Percentiles rank a stretch among this genome's conserved stretches.
Evolutionary conservation across 2,888 invertebrate species (phyloP).

Genomic region (Drosophila vallismaia): DNA sequence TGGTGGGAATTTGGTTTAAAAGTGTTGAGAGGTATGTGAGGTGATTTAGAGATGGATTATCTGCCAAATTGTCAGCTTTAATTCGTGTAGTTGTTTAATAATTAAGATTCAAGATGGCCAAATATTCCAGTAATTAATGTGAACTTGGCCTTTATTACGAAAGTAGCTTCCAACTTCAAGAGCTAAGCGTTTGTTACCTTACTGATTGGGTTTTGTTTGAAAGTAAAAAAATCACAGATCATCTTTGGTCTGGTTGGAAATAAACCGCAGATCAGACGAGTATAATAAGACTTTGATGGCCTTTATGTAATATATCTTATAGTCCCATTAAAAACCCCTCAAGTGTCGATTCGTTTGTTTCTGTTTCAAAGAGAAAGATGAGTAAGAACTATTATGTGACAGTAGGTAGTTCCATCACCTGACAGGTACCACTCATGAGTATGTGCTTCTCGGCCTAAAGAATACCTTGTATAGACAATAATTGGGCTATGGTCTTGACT

Average conservation of each 20-base stretch:
- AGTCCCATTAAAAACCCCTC: conserved; percentile 10
- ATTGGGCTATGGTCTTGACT: conserved; percentile 25
- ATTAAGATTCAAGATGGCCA: neutral
- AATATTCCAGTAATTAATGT: neutral
- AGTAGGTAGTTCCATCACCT: neutral
- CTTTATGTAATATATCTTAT: conserved; percentile 26
- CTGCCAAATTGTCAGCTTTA: neutral
- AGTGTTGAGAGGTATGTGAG: neutral
- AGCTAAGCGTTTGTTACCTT: neutral
- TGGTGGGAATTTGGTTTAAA: neutral
- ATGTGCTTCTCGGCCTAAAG: conserved; percentile 24
- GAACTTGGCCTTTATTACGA: neutral
- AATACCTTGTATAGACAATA: conserved; percentile 23
- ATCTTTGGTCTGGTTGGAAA: neutral
- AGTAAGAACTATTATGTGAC: conserved; percentile 9
- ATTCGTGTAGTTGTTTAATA: neutral
- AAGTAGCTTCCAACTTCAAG: neutral
- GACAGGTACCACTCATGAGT: conserved; percentile 24
- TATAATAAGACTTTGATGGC: conserved; percentile 22
- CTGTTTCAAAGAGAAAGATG: conserved; percentile 2
- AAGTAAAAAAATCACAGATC: conserved; percentile 1
- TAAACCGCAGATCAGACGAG: neutral
- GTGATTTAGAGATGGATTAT: neutral
- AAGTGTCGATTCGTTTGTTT: conserved; percentile 26
- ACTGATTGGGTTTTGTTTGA: conserved; percentile 1